Conservation (phyloP, 2,113 vertebrate species). For the Glareola pratincola region DNA sequence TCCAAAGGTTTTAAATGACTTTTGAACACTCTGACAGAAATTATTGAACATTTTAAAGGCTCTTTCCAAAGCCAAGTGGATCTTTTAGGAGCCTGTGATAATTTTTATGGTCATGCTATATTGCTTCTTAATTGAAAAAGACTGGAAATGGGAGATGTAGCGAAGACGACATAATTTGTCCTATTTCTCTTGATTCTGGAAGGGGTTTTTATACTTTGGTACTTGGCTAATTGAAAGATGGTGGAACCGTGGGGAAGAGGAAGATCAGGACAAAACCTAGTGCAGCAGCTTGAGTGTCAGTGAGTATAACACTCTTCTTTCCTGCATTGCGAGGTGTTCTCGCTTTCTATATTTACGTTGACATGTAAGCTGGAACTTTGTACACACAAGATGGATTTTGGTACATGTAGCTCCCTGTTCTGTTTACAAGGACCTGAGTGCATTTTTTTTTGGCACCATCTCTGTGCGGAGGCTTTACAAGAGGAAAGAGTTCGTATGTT, state of each 20-base stretch:
- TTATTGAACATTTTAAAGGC: background rate
- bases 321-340: background rate
- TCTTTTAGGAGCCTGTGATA: background rate
- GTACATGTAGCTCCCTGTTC: background rate
- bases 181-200: background rate
- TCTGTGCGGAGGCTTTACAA: background rate
- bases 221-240: background rate
- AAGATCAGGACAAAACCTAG: background rate
- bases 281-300: background rate
- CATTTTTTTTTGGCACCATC: background rate
- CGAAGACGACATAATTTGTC: background rate
- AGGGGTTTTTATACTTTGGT: background rate
- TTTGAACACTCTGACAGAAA: background rate
- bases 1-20: background rate
- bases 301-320: background rate
- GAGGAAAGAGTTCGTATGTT: rapidly evolving
- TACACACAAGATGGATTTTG: background rate
- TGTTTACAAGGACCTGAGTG: background rate
- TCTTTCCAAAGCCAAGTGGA: background rate
- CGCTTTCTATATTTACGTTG: background rate
- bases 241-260: background rate
- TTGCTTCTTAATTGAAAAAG: constrained; percentile 18
- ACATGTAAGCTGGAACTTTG: background rate
- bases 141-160: background rate
- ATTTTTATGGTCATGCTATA: background rate